Conservation (phyloP, 2,888 invertebrate species). For the Apamea sordens region DNA sequence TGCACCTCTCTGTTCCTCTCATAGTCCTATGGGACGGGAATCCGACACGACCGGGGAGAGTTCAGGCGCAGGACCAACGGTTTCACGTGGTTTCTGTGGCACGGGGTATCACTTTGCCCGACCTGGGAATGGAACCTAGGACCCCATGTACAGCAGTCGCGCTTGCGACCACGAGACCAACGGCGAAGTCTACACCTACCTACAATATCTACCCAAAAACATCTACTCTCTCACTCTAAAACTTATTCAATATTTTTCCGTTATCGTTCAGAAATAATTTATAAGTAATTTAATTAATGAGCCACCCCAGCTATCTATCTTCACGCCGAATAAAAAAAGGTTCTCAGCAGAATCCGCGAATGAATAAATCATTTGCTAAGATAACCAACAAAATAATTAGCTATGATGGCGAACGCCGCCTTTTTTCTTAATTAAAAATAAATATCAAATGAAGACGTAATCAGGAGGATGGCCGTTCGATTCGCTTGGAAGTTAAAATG, state of each 20-base stretch:
- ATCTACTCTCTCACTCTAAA: slow-evolving; percentile 34
- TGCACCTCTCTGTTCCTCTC: no score
- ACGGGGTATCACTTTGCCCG: no score
- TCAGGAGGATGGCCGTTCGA: slow-evolving; percentile 72
- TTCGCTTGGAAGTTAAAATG: slow-evolving; percentile 52
- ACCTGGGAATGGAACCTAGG: no score
- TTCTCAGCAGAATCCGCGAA: slow-evolving; percentile 63
- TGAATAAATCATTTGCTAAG: slow-evolving; percentile 87
- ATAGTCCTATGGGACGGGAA: no score
- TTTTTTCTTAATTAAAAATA: slow-evolving; percentile 89
- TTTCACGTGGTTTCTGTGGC: no score
- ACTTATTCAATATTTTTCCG: slow-evolving; percentile 69
- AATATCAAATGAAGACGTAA: slow-evolving; percentile 86
- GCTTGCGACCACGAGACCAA: no score
- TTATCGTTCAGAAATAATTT: slow-evolving; percentile 73
- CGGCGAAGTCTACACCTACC: neutral
- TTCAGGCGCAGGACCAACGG: no score
- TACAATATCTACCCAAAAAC: neutral
- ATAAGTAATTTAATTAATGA: slow-evolving; percentile 77
- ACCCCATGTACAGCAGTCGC: no score
- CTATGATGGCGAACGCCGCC: slow-evolving; percentile 73
- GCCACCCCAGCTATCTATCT: slow-evolving; percentile 75
- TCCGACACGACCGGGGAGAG: no score
- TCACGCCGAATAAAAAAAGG: slow-evolving; percentile 75
- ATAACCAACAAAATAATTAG: slow-evolving; percentile 88